Base-by-base conservation (phyloP, 2,888 invertebrate genomes). In the Cenopis cana region DNA sequence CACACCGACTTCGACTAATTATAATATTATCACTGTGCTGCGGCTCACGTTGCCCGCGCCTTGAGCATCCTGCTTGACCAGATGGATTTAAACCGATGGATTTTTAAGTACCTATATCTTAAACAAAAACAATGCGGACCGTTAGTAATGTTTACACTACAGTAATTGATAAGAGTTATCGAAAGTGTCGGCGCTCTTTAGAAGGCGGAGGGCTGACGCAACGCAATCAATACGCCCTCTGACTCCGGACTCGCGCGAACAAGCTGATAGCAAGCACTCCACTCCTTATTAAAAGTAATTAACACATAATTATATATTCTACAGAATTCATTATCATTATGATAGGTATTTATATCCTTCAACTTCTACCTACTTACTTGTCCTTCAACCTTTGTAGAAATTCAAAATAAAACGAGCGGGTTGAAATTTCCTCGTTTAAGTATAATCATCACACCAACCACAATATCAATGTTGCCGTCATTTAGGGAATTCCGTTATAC, bases 1-100 rank as follows among this genome's bases (percentile, higher is more conserved):
- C 93, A 93, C 90, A 83, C 86, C 82, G 82, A 87, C 90, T 86
- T 87, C 87, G 81, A 90, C 92, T 93, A 93, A 93, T 93, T 93
- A 91, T 93, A 93, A 92, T 90, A 91, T 87, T 74, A 72, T 67
- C 71, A 67, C 71, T 56, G 71, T 41, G 86, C 85, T 81, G 85
- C 84, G 86, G 88, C 88, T 85, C 86, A 83, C 85, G 85, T 85
- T 85, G 82, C 76, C 78, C 82, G 82, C 84, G 81, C 83, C 77
- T 85, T 85, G 50, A 36, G 36, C 36, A 61, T 17, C 17, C 56
- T 29, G 36, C 9, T 33, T 56, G 36, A n/a, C 29, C 33, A 11
- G 29, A 33, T 5, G 24, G 46, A 46, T 18, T 46, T 60, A 29
- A 24, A 38, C 5, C 11, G 33, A 50, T n/a, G n/a, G n/a, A n/a